A percentile compares a stretch with the other conserved stretches of the same genome.
phyloP scores from a whole-genome alignment of 2,888 invertebrate species.

The Nephrotoma guestfalica region DNA sequence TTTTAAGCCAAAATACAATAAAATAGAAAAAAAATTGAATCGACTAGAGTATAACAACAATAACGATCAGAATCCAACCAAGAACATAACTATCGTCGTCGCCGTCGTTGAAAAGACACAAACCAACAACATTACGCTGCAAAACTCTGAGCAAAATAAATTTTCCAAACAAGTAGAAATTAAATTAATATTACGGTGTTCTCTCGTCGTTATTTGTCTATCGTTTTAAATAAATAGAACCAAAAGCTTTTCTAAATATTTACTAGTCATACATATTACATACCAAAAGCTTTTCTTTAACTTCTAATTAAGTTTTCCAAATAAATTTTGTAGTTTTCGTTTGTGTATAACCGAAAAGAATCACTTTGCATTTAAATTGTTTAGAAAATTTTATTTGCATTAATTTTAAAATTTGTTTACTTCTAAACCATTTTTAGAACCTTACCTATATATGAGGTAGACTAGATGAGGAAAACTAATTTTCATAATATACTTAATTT shows the following conservation, averaged over 20 bases:
- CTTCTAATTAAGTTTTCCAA: neutral
- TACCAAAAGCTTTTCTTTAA: neutral
- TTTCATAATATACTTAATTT: neutral
- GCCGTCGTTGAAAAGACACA: neutral
- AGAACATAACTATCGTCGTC: neutral
- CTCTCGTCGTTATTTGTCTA: neutral
- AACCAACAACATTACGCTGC: neutral
- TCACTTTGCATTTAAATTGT: neutral
- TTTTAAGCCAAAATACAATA: neutral
- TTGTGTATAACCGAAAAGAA: neutral
- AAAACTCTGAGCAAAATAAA: neutral
- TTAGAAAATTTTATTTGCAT: neutral
- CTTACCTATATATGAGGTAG: neutral
- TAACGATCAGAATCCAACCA: neutral
- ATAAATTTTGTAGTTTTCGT: neutral
- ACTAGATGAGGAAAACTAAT: neutral
- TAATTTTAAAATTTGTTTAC: neutral
- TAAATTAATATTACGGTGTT: neutral
- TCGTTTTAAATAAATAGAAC: neutral
- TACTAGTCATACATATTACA: neutral
- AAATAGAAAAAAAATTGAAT: neutral
- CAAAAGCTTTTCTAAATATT: neutral
- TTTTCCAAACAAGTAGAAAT: neutral
- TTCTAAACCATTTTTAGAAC: neutral
- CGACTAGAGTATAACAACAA: neutral